A percentile compares a stretch with the other conserved stretches of the same genome.
Evolutionary conservation across 2,888 invertebrate genomes (phyloP).

Genomic region (Nesidiocoris tenuis): DNA sequence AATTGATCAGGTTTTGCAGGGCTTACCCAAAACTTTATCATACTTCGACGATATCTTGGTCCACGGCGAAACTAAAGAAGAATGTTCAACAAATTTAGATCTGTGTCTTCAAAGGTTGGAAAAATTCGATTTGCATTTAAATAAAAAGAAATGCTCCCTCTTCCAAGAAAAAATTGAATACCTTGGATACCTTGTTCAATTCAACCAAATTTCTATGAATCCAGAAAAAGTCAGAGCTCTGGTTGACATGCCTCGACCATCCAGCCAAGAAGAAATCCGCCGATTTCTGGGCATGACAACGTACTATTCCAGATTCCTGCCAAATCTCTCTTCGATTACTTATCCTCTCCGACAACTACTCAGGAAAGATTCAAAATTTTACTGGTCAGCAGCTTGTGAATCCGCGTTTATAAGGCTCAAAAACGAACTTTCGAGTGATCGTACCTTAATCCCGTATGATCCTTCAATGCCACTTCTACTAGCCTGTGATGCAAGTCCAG

Average conservation of each 20-base stretch:
- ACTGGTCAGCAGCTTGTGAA: slow-evolving; percentile 47
- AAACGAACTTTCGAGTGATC: slow-evolving; percentile 47
- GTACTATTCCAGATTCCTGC: slow-evolving; percentile 23
- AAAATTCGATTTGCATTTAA: slow-evolving; percentile 40
- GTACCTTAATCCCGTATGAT: slow-evolving; percentile 48
- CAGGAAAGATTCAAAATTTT: slow-evolving; percentile 4
- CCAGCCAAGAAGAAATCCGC: slow-evolving; percentile 23
- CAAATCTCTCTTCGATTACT: slow-evolving; percentile 8
- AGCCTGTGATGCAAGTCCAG: slow-evolving; percentile 46
- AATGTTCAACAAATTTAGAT: slow-evolving; percentile 39
- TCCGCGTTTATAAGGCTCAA: slow-evolving; percentile 48
- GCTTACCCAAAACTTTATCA: slow-evolving; percentile 13
- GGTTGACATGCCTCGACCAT: slow-evolving; percentile 40
- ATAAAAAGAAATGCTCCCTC: slow-evolving; percentile 43
- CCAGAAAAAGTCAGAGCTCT: slow-evolving; percentile 18
- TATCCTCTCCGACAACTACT: slow-evolving; percentile 5
- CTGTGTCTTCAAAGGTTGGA: slow-evolving; percentile 19
- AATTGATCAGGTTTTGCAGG: slow-evolving; percentile 18
- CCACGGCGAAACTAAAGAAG: slow-evolving; percentile 45
- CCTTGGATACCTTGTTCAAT: slow-evolving; percentile 34
- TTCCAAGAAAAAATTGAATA: slow-evolving; percentile 37
- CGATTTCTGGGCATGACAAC: slow-evolving; percentile 27
- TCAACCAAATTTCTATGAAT: slow-evolving; percentile 23
- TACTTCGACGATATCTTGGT: slow-evolving; percentile 50
- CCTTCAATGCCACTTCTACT: slow-evolving; percentile 47